phyloP scores from a whole-genome alignment of 2,113 vertebrate genomes.

The Amia ocellicauda region DNA sequence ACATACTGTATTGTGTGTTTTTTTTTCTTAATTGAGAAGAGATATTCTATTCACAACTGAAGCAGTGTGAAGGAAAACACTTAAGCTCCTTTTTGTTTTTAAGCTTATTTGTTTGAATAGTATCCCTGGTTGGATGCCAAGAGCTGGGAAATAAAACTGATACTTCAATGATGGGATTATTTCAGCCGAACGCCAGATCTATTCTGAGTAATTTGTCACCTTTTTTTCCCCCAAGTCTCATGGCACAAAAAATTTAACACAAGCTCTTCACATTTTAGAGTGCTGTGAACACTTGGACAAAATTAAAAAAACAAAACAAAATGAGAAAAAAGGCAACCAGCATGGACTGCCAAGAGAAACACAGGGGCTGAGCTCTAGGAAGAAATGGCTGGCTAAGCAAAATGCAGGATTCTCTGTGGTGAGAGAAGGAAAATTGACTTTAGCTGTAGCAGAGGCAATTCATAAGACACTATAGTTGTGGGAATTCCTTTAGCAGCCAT shows the following conservation, averaged over 20 bases:
- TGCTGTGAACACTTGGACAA: slow-evolving; percentile 1
- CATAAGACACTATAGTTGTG: background rate
- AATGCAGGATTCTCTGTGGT: slow-evolving; percentile 7
- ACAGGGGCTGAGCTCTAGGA: slow-evolving; percentile 7
- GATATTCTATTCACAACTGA: too few relatives aligned
- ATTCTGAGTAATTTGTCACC: slow-evolving; percentile 15
- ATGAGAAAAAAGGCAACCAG: background rate
- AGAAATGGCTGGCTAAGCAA: slow-evolving; percentile 7
- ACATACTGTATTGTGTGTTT: too few relatives aligned
- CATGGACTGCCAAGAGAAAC: slow-evolving; percentile 12
- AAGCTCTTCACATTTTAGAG: slow-evolving; percentile 9
- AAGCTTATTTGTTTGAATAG: background rate
- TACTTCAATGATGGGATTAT: slow-evolving; percentile 8
- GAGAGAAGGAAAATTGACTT: slow-evolving; percentile 17
- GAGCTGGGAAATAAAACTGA: slow-evolving; percentile 1
- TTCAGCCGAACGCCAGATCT: background rate
- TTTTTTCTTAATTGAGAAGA: too few relatives aligned
- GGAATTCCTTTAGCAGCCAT: slow-evolving; percentile 12
- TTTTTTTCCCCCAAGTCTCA: slow-evolving; percentile 9
- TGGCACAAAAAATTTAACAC: slow-evolving; percentile 19
- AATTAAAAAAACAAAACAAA: too few relatives aligned
- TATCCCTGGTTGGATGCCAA: background rate
- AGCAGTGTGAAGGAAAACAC: too few relatives aligned
- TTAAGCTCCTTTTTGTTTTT: too few relatives aligned
- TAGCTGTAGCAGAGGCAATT: background rate